Percentiles rank a stretch among this genome's conserved stretches.
Conservation (phyloP, 1,140 invertebrate species). For the Hydropsyche tenuis region DNA sequence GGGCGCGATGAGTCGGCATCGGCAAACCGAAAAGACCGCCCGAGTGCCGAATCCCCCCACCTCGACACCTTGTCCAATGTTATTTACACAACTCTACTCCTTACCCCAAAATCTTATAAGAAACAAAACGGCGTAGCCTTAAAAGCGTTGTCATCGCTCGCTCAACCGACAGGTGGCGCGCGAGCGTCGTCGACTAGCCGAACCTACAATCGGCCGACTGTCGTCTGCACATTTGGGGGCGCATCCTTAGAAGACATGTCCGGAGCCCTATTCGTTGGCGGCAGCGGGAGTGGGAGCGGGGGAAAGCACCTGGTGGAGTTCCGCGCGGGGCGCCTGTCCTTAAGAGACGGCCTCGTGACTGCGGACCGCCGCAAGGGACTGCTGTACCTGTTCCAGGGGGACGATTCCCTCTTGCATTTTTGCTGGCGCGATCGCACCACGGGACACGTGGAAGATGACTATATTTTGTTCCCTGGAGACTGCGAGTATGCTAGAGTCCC, state of each 20-base stretch:
- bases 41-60: no score
- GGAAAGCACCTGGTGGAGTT: slow-evolving; percentile 95
- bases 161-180: no score
- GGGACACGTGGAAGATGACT: slow-evolving; percentile 76
- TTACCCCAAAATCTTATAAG: no score
- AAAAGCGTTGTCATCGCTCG: no score
- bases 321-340: slow-evolving; percentile 94
- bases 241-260: slow-evolving; percentile 53
- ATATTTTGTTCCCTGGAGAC: slow-evolving; percentile 99
- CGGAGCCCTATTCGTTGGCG: slow-evolving; percentile 69
- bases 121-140: no score
- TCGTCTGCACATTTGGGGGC: neutral
- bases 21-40: neutral
- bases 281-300: slow-evolving; percentile 78
- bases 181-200: neutral
- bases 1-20: slow-evolving; percentile 13
- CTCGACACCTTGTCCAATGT: no score
- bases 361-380: slow-evolving; percentile 95
- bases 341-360: slow-evolving; percentile 91
- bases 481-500: slow-evolving; percentile 95
- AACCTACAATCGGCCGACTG: neutral
- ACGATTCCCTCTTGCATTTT: slow-evolving; percentile 97
- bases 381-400: slow-evolving; percentile 93
- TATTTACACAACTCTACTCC: no score
- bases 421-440: slow-evolving; percentile 95